phyloP scores from a whole-genome alignment of 23 tunicate genomes.

The Trididemnum miniatum region DNA sequence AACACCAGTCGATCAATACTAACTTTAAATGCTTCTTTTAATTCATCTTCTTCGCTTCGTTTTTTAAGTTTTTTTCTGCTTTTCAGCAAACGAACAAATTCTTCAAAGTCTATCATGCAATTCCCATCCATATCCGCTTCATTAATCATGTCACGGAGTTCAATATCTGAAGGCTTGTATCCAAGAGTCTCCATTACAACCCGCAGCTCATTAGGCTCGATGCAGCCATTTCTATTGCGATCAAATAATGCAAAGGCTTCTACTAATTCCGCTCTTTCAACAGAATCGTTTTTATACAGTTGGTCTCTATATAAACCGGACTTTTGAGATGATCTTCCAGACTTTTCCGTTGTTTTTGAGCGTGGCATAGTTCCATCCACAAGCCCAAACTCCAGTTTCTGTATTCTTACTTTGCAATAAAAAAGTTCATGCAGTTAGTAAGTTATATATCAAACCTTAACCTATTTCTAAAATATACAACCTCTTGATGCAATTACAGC shows the following conservation, averaged over 20 bases:
- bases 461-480: no score
- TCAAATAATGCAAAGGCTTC: slow-evolving; percentile 58
- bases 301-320: no score
- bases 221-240: slow-evolving; percentile 51
- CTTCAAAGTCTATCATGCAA: slow-evolving; percentile 49
- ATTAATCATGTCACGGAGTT: slow-evolving; percentile 59
- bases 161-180: slow-evolving; percentile 35
- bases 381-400: no score
- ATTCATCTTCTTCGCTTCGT: slow-evolving; percentile 50
- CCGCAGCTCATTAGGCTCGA: slow-evolving; percentile 53
- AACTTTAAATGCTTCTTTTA: slow-evolving; percentile 60
- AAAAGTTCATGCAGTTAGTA: no score
- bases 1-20: no score
- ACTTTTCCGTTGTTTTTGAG: no score
- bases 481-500: no score
- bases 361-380: no score
- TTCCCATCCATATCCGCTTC: slow-evolving; percentile 72
- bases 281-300: no score
- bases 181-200: slow-evolving; percentile 57
- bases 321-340: no score
- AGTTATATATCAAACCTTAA: no score
- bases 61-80: slow-evolving; percentile 28
- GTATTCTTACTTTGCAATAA: no score
- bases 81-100: slow-evolving; percentile 67
- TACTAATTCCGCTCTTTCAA: slow-evolving; percentile 32